Evolutionary conservation across 2,113 vertebrate genomes (phyloP).

Genomic region (Paramisgurnus dabryanus): DNA sequence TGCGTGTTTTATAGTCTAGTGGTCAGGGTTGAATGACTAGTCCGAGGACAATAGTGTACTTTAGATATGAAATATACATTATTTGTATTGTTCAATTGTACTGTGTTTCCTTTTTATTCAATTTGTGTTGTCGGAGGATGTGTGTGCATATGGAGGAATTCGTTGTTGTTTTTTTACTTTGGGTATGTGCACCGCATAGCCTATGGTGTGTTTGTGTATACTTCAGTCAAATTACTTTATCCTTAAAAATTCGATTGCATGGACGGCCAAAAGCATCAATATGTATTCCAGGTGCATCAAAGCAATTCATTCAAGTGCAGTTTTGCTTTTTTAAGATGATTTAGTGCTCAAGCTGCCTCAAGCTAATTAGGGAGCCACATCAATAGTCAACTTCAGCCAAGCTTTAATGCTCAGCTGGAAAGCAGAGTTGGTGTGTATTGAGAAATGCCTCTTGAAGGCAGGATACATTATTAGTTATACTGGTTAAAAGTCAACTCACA

Average conservation of each 20-base stretch:
- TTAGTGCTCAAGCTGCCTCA: constrained; percentile 54
- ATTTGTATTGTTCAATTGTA: constrained; percentile 7
- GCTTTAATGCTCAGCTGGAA: constrained; percentile 60
- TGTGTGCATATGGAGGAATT: constrained; percentile 17
- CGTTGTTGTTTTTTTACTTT: constrained; percentile 39
- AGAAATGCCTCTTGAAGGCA: constrained; percentile 48
- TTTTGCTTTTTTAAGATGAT: constrained; percentile 68
- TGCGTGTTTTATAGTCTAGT: constrained; percentile 44
- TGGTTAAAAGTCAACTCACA: no score
- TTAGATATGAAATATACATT: constrained; percentile 24
- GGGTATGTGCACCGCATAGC: neutral
- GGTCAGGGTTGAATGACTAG: constrained; percentile 36
- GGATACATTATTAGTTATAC: neutral
- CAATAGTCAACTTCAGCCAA: constrained; percentile 67
- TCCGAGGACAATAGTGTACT: constrained; percentile 25
- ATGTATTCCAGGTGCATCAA: constrained; percentile 67
- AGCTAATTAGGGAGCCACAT: constrained; percentile 64
- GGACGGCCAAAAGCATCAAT: constrained; percentile 56
- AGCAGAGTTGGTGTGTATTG: constrained; percentile 34
- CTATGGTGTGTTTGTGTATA: constrained; percentile 22
- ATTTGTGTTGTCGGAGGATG: constrained; percentile 34
- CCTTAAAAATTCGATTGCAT: constrained; percentile 41
- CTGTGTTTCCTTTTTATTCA: constrained; percentile 23
- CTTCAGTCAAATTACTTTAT: constrained; percentile 26
- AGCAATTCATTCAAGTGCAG: constrained; percentile 68